Percentiles rank a stretch among this genome's conserved stretches.
phyloP scores from a whole-genome alignment of 2,888 invertebrate species.

The Hetaerina titia region DNA sequence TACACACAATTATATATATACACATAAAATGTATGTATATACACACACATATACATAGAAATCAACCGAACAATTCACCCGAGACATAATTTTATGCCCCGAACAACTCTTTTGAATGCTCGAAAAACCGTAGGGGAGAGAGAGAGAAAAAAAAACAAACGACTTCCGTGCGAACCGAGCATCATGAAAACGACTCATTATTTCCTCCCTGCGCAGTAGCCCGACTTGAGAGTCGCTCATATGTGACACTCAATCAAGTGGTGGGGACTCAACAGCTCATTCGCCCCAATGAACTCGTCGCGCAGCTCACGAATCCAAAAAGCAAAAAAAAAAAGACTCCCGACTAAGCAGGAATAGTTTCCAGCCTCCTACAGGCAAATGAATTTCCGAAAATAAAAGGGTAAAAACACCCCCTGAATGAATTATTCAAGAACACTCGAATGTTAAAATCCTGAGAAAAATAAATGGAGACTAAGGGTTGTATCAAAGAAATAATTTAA shows the following conservation, averaged over 20 bases:
- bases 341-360: constrained; percentile 20
- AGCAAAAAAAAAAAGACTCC: background rate
- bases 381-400: too few relatives aligned
- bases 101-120: constrained; percentile 51
- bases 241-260: constrained; percentile 45
- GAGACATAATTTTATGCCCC: constrained; percentile 65
- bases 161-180: constrained; percentile 20
- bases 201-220: background rate
- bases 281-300: too few relatives aligned
- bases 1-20: too few relatives aligned
- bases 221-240: constrained; percentile 8
- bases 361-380: background rate
- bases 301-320: too few relatives aligned
- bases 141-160: constrained; percentile 10
- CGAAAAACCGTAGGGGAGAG: constrained; percentile 9
- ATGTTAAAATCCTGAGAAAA: too few relatives aligned
- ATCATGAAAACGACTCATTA: background rate
- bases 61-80: constrained; percentile 41
- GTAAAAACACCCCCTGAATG: too few relatives aligned
- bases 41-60: too few relatives aligned
- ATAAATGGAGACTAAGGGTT: too few relatives aligned
- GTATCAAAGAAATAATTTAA: too few relatives aligned
- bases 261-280: background rate
- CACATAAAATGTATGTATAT: too few relatives aligned
- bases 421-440: too few relatives aligned